Evolutionary conservation across 2,113 vertebrate species (phyloP), one percentile per base, ranked within the genome.

Genomic region (Candoia aspera): DNA sequence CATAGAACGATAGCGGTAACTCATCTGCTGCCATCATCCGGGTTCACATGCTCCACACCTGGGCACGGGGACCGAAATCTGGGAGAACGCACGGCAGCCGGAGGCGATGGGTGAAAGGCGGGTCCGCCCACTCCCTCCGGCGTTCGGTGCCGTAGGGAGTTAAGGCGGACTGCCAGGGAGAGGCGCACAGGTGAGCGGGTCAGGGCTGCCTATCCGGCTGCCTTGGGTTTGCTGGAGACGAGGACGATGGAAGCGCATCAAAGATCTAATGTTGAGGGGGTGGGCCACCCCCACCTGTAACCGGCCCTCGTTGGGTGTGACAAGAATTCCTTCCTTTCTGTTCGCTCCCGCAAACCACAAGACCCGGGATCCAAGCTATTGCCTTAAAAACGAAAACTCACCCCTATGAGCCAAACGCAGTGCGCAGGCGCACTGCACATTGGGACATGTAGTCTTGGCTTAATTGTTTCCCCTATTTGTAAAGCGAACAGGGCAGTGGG

Each of bases 371-470:
- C 46, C 92, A 37, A 83, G 46, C 86, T 29, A 91, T 55, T 87
- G 8, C 2, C 15, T 15, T 42, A 49, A 46, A 68, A 83, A 4
- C 33, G 33, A 26, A 37, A 5, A 37, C 33, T 42, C 17, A 79
- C 73, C 21, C 73, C 17, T 21, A 21, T 9, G 11, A 15, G 42
- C 55, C 8, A 73, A 88, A 86, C 6, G 15, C 73, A 64, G 46
- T 26, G 79, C 33, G 19, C 46, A 13, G 55, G 60, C 91, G 60
- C 46, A 24, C 79, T 90, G 93, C 93, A 89, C 86, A 2, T 85
- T 53, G 92, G 92, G 90, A 64, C 19, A 2, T 84, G 90, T 91
- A 91, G 92, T 93, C 60, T 79, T 55, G 46, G 0, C 15, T 90
- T 62, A 19, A 17, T 24, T 42, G n/a, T 58, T n/a, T 24, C 46